Conservation (phyloP, 2,113 vertebrate species). For the Epinephelus cyanopodus region DNA sequence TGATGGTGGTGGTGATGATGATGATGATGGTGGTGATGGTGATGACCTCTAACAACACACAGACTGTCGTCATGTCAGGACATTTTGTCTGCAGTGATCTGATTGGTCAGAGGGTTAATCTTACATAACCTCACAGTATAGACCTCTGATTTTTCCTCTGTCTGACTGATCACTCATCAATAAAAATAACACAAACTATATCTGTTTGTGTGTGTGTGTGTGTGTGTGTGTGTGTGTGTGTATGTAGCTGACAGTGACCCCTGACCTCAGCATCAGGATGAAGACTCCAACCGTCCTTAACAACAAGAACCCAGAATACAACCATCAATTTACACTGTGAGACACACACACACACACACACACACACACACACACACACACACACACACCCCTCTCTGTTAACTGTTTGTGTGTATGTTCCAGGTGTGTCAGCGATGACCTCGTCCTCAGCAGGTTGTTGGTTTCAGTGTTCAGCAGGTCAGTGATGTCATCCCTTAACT, state of each 20-base stretch:
- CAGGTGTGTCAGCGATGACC: neutral
- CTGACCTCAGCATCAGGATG: conserved; percentile 58
- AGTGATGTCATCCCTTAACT: conserved; percentile 5
- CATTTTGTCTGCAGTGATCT: no score
- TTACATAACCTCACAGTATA: no score
- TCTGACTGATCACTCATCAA: no score
- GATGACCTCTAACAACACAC: no score
- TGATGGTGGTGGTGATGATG: no score
- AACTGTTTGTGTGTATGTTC: neutral
- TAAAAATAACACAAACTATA: no score
- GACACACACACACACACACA: conserved; percentile 7
- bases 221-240: conserved; percentile 22
- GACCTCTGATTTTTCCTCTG: no score
- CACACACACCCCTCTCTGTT: neutral
- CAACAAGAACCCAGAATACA: conserved; percentile 69
- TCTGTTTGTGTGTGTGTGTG: neutral
- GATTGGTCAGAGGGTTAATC: no score
- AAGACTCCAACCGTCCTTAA: conserved; percentile 65
- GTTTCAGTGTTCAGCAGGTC: conserved; percentile 46
- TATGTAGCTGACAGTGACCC: conserved; percentile 72
- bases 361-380: neutral
- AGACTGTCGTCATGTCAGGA: no score
- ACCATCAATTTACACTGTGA: conserved; percentile 67
- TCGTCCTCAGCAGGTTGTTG: conserved; percentile 38
- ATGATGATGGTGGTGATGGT: no score